Evolutionary conservation across 2,888 invertebrate species (phyloP).

Genomic region (Dryocosmus kuriphilus): DNA sequence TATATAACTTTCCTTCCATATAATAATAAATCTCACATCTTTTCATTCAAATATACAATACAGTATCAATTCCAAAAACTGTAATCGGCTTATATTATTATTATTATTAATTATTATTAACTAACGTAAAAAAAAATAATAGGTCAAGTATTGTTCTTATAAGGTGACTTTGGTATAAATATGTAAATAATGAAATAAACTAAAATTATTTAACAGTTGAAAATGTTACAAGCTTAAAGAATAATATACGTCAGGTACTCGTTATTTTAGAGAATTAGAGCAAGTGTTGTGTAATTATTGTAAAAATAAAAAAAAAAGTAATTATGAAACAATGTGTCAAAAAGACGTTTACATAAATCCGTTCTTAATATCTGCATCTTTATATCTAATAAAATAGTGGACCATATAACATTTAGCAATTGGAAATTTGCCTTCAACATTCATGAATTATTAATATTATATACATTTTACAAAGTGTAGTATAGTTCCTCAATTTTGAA

Average conservation of each 20-base stretch:
- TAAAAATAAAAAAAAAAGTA: not conserved
- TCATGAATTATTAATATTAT: not conserved
- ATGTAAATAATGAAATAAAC: no score
- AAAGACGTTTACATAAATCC: conserved; percentile 6
- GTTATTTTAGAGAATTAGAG: conserved; percentile 21
- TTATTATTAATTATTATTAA: not conserved
- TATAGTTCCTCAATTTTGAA: not conserved
- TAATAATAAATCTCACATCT: not conserved
- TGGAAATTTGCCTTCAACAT: not conserved
- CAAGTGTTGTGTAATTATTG: conserved; percentile 15
- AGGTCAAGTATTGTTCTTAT: not conserved
- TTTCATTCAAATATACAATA: not conserved
- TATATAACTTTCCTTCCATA: not conserved
- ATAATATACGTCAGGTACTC: conserved; percentile 23
- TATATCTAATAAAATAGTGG: conserved; percentile 23
- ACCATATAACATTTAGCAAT: conserved; percentile 23
- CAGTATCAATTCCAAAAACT: not conserved
- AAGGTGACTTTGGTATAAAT: not conserved
- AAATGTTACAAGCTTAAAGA: conserved; percentile 26
- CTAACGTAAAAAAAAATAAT: not conserved
- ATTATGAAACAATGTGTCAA: not conserved
- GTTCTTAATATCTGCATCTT: not conserved
- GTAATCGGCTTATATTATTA: not conserved
- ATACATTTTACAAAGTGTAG: not conserved
- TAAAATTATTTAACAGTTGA: conserved; percentile 8